Evolutionary conservation across 2,888 invertebrate species (phyloP), one percentile per base, ranked within the genome.

Genomic region (Euplexia lucipara): DNA sequence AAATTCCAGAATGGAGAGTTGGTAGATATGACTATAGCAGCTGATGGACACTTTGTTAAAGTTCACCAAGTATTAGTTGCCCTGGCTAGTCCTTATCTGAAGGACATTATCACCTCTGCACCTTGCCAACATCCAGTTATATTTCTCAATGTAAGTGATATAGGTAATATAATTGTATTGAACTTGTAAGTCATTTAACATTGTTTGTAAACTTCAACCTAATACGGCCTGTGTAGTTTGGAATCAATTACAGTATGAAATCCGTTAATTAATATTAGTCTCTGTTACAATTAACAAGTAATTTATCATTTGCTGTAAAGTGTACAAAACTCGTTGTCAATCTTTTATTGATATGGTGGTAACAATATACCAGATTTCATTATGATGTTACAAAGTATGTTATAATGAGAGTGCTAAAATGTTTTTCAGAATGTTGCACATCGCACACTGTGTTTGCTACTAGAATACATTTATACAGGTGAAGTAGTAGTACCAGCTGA

Each of bases 11-110:
- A 92, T 91, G 95, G 92, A 8, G 95, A 95, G 71, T 93, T 95
- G 81, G 95, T 95, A 22, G 95, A 95, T 59, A 91, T 95, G 92
- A 95, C 95, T 0, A 63, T 95, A 65, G 95, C 95, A 32, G 94
- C 95, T 4, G 94, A 95, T 81, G 95, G 94, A 1, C 92, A 93
- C 70, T 88, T 91, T 63, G 94, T 95, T 5, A 95, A 94, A 84
- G 95, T 94, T 10, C 95, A 93, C 65, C 91, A 93, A 81, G 83
- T 91, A 10, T 67, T 93, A 30, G 84, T 95, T 63, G 95, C 95
- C 0, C 82, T 95, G 57, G 92, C 95, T 34, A 95, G 95, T 64
- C 93, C 95, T 9, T 95, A 93, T 72, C 74, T 95, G 12, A 95
- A 94, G 68, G 92, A 93, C 42, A 86, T 95, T 18, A 91, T 95